Percentiles rank a stretch among this genome's conserved stretches.
These are phyloP conservation scores for Poecilobothrus nobilitatus DNA, from an alignment of 2,888 invertebrate genomes.

Conservation along the genomic window DNA sequence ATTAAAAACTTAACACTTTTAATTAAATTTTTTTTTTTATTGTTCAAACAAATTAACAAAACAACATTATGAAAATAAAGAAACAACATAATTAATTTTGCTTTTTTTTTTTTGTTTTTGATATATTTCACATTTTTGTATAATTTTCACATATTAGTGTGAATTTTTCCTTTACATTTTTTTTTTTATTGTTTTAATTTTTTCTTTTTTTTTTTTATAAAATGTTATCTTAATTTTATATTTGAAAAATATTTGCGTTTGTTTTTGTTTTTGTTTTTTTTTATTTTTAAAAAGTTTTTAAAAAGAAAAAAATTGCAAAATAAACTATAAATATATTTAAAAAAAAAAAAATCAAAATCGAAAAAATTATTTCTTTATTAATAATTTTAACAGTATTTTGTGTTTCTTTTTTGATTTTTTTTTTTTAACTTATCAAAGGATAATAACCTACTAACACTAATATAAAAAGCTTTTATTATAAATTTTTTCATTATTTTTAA, in stretches of 20 bases:
- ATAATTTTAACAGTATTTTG: background rate
- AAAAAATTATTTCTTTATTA: background rate
- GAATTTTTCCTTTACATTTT: too few relatives aligned
- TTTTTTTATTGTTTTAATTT: background rate
- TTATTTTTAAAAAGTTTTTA: background rate
- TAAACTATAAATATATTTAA: background rate
- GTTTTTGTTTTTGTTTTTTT: background rate
- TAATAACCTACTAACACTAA: slow-evolving; percentile 6
- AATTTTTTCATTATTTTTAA: background rate
- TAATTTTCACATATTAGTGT: background rate
- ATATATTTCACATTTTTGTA: background rate
- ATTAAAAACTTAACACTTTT: too few relatives aligned
- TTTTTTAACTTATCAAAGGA: background rate
- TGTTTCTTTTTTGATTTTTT: background rate
- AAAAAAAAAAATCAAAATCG: background rate
- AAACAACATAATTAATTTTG: background rate
- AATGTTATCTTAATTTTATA: background rate
- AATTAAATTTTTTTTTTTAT: background rate
- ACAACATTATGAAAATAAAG: slow-evolving; percentile 4
- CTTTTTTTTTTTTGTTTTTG: background rate
- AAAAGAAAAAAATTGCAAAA: background rate
- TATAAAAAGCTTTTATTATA: background rate
- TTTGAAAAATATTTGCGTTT: background rate
- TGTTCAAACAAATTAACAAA: slow-evolving; percentile 1
- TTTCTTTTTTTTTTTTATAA: background rate